Percentiles rank a stretch among this genome's conserved stretches.
Conservation (phyloP, 2,888 invertebrate species). For the Gortyna flavago region DNA sequence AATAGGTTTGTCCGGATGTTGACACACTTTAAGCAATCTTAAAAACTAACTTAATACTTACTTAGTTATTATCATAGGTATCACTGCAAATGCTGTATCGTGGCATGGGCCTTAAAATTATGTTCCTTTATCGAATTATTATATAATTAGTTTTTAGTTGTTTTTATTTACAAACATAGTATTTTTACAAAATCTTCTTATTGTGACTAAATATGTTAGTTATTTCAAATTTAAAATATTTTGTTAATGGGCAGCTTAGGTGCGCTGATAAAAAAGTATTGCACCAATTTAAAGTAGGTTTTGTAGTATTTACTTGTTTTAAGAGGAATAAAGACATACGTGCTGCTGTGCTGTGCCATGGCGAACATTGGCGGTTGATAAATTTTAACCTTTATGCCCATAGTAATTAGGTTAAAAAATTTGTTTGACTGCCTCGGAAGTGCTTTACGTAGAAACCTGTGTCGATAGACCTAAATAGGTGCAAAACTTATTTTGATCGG, state of each 20-base stretch:
- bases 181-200: constrained; percentile 40
- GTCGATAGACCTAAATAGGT: neutral
- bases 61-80: neutral
- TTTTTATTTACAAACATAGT: constrained; percentile 27
- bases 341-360: neutral
- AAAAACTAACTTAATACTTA: no score
- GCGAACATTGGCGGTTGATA: neutral
- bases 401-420: neutral
- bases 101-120: constrained; percentile 31
- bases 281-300: neutral
- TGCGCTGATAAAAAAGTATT: constrained; percentile 23
- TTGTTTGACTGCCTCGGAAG: neutral
- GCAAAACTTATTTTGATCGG: constrained; percentile 36
- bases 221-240: constrained; percentile 21
- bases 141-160: constrained; percentile 41
- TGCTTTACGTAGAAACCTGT: neutral
- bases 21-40: no score
- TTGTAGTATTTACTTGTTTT: neutral
- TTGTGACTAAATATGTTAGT: constrained; percentile 44
- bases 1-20: no score
- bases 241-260: constrained; percentile 47
- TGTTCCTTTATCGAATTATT: constrained; percentile 57
- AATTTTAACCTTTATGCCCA: neutral
- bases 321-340: neutral
- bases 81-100: constrained; percentile 20